Evolutionary conservation across 2,797 vertebrate genomes (phyloP).

Genomic region (Parauchenoglanis punctatus): DNA sequence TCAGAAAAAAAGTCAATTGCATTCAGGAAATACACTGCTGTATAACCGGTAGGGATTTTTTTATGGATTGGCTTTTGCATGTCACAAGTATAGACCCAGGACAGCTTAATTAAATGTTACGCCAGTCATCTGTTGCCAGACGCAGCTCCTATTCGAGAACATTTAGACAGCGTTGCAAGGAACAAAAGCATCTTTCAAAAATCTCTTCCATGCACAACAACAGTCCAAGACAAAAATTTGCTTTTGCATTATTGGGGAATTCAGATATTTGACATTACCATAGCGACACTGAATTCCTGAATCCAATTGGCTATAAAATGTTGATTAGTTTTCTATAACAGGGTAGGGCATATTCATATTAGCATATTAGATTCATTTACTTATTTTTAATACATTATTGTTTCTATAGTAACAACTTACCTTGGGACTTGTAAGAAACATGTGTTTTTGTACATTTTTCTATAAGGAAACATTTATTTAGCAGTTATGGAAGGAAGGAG

Average conservation of each 20-base stretch:
- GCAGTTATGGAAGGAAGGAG: neutral
- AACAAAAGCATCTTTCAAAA: constrained; percentile 31
- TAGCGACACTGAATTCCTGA: neutral
- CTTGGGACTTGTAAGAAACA: neutral
- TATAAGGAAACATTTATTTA: neutral
- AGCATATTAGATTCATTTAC: neutral
- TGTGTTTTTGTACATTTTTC: neutral
- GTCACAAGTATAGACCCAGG: constrained; percentile 17
- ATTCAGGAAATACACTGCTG: neutral
- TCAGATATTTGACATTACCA: neutral
- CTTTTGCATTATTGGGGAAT: neutral
- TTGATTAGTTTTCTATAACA: neutral
- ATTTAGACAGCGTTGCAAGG: constrained; percentile 28
- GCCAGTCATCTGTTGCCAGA: constrained; percentile 35
- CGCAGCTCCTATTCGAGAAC: constrained; percentile 13
- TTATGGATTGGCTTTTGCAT: constrained; percentile 25
- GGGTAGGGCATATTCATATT: no score
- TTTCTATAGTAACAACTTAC: neutral
- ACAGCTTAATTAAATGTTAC: constrained; percentile 42
- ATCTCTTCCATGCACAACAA: neutral
- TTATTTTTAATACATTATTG: neutral
- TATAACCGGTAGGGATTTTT: neutral
- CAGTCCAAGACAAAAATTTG: neutral
- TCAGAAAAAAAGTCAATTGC: neutral
- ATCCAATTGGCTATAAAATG: neutral